These are phyloP conservation scores for Meda fulgida DNA, from an alignment of 2,797 vertebrate genomes.

Conservation along the genomic window DNA sequence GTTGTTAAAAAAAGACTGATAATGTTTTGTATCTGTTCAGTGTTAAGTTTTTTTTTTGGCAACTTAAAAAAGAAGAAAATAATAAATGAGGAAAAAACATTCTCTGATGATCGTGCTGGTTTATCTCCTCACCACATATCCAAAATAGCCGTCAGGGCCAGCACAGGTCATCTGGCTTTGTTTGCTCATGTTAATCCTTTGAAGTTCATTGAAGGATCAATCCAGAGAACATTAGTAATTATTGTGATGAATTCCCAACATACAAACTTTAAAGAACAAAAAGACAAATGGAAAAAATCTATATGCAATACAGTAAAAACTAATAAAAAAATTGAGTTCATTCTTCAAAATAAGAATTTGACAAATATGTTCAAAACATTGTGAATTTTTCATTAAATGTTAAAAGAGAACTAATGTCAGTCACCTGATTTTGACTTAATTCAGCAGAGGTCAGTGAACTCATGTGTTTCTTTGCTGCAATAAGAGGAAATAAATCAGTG, in stretches of 20 bases:
- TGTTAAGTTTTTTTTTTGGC: conserved; percentile 2
- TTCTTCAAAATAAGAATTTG: conserved; percentile 2
- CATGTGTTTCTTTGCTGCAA: conserved; percentile 17
- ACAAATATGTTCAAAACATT: background rate
- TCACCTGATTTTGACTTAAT: conserved; percentile 4
- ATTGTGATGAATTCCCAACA: conserved; percentile 50
- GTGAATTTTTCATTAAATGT: conserved; percentile 17
- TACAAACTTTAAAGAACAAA: conserved; percentile 46
- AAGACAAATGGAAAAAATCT: conserved; percentile 48
- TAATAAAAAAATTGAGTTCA: background rate
- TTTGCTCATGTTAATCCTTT: conserved; percentile 54
- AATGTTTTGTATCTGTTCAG: background rate
- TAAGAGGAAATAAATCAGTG: conserved; percentile 39
- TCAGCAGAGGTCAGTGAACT: conserved; percentile 29
- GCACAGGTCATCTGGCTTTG: conserved; percentile 55
- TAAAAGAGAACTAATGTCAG: conserved; percentile 21
- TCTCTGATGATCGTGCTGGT: conserved; percentile 44
- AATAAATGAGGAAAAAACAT: conserved; percentile 38
- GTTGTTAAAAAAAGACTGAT: background rate
- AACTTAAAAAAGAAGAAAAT: conserved; percentile 20
- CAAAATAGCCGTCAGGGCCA: conserved; percentile 40
- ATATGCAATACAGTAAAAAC: conserved; percentile 10
- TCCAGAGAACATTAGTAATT: conserved; percentile 39
- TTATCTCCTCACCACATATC: conserved; percentile 52
- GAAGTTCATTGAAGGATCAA: conserved; percentile 42